Conservation (phyloP, 1,140 invertebrate genomes). For the Drosophila micromelanica region DNA sequence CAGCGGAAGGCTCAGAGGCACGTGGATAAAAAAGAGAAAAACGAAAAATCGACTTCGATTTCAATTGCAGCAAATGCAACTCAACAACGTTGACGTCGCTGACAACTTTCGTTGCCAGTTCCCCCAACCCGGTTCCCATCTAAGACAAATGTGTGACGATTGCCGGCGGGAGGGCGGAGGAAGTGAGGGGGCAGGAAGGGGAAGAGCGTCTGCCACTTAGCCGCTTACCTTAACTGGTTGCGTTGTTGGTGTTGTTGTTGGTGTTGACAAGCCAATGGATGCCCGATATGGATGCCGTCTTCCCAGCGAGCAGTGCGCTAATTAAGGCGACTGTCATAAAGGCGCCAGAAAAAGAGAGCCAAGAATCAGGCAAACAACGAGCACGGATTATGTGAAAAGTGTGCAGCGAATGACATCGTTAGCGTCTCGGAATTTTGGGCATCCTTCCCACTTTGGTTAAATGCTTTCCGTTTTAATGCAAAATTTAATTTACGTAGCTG, state of each 20-base stretch:
- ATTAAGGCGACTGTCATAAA: slow-evolving; percentile 30
- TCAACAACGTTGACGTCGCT: slow-evolving; percentile 48
- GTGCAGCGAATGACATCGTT: slow-evolving; percentile 8
- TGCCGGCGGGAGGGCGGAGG: neutral
- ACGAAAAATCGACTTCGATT: slow-evolving; percentile 70
- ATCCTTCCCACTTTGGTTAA: neutral
- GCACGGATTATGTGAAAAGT: slow-evolving; percentile 4
- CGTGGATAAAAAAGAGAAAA: neutral
- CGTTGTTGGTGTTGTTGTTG: neutral
- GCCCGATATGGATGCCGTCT: slow-evolving; percentile 2
- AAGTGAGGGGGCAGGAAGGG: too few relatives aligned
- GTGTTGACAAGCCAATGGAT: slow-evolving; percentile 12
- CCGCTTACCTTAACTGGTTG: slow-evolving; percentile 7
- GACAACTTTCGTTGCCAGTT: neutral
- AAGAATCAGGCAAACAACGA: slow-evolving; percentile 2
- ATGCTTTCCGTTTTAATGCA: too few relatives aligned
- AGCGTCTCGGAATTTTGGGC: neutral
- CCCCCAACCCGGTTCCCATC: neutral
- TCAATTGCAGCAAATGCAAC: slow-evolving; percentile 76
- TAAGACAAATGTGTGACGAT: neutral
- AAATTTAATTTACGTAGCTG: neutral
- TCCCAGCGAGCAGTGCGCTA: slow-evolving; percentile 31
- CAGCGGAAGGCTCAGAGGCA: neutral
- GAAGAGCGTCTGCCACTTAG: slow-evolving; percentile 4
- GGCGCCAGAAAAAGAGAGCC: neutral